Base-by-base conservation (phyloP, 2,113 vertebrate genomes). In the Hippolais icterina region DNA sequence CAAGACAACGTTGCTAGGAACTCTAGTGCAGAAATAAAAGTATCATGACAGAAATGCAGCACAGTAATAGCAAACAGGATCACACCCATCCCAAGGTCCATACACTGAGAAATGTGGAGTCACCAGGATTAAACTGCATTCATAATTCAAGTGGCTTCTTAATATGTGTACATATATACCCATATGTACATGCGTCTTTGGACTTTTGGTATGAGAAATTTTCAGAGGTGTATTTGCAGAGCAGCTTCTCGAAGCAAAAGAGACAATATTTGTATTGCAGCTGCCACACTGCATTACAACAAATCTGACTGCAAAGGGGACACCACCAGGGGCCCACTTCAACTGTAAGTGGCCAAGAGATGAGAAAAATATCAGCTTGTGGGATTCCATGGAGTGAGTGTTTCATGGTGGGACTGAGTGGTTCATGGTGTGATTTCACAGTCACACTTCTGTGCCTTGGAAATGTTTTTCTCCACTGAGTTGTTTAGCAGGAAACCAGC, bases 401-500 rank as follows among this genome's bases (percentile, higher is more conserved):
- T 46, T 65, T 77, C 64, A 63, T 0, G 0, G 19, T 49, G 56
- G 15, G 24, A 59, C 16, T 4, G 28, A 39, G 12, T 11, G 47
- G 31, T 54, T 74, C 41, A 35, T 1, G 0, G 19, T 39, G 53
- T 64, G 89, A 89, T 76, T 93, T 91, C 52, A 75, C 3, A 87
- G 42, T 11, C 23, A n/a, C 8, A 3, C 28, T 83, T 78, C n/a
- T 44, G 29, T 59, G 72, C 44, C 87, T 87, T 78, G 49, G 61
- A 53, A 90, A 82, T 4, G 12, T 17, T 83, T 76, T 56, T 71
- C 44, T 71, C 61, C 63, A 56, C 25, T 22, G 46, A 70, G 60
- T 5, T 74, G 29, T 66, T 77, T 31, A 75, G 72, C 54, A 56
- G 56, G 44, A 80, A 83, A 70, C 21, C 35, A 83, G 39, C 29